Evolutionary conservation across 2,113 vertebrate species (phyloP), one percentile per base, ranked within the genome.

Genomic region (Seriola dumerili): DNA sequence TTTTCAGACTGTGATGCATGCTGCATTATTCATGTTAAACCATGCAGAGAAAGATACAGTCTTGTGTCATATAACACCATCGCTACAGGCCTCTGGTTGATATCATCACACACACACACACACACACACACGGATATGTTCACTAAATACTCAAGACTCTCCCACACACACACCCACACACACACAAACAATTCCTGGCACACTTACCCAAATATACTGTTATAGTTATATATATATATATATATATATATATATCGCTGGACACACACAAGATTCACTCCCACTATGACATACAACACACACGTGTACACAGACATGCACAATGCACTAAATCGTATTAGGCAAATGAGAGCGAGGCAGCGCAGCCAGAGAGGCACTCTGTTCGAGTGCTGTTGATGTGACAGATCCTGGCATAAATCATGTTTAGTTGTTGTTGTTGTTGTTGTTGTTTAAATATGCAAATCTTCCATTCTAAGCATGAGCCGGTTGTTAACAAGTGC

Each of bases 381-480:
- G 84, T 78, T 83, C 66, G 59, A 71, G 85, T 40, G 82, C 84
- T 76, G 86, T 70, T 71, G 78, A 85, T 87, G 87, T 90, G 85
- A 94, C 88, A 89, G 88, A 94, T 89, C 78, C 88, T 61, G 85
- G 86, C 82, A 88, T 90, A 86, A 93, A 93, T 91, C 88, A 84
- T 77, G 83, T 90, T 86, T 86, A 86, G 86, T 83, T 85, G 84
- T 84, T 86, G 78, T 88, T 86, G 85, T 87, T 85, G 75, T 90
- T 84, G 81, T 83, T 85, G 81, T 88, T 93, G 40, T 42, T 42
- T 42, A 90, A 91, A 89, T 89, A 89, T 91, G 91, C 85, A 92
- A 94, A 94, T 90, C 88, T 88, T 55, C 82, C 65, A 77, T 88
- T 89, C 79, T 91, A 84, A 80, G 79, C 85, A 17, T 17, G 1